Evolutionary conservation across 37 sponge, comb jelly and placozoan species (phyloP), one percentile per base, ranked within the genome.

Genomic region (Tethya wilhelma): DNA sequence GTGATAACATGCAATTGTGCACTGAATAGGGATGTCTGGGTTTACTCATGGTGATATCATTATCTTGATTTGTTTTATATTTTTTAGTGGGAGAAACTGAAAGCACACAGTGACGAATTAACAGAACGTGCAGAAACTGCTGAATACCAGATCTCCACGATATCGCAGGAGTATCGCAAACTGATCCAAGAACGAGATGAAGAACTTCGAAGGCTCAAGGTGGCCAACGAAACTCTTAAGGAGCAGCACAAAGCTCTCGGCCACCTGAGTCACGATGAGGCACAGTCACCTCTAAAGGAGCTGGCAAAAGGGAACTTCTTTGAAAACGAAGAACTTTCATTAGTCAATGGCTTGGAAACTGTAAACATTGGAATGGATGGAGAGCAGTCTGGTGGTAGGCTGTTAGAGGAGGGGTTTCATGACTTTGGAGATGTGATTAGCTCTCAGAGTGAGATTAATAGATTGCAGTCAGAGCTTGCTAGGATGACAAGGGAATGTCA

Each of bases 91-190:
- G 95, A 90, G 80, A 78, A 82, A 44, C 56, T 90, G 45, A 82
- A 87, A 56, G 23, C 57, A 31, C 74, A 80, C 36, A 75, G 58
- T 29, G 91, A 90, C 3, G 95, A 94, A 44, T 49, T 84, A 20
- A 75, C 37, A n/a, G 95, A 94, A 34, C 44, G 89, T 44, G 77
- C 88, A 17, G 95, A 94, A 22, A 82, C 95, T 25, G 85, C 92
- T 9, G 95, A 94, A 67, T 90, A 67, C 64, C 95, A 94, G 69
- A 84, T 94, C n/a, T 79, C 89, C 1, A 78, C 85, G 62, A 87
- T 90, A 53, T 90, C 91, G 3, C 84, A 90, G 41, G 92, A 94
- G 65, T 94, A 94, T 67, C 80, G 92, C 22, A 88, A 87, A 41
- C 59, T 90, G 1, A 14, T 94, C 4, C 89, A 85, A 40, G 73